These are phyloP conservation scores for Cheilosia pagana DNA, from an alignment of 2,888 invertebrate genomes.

Conservation along the genomic window DNA sequence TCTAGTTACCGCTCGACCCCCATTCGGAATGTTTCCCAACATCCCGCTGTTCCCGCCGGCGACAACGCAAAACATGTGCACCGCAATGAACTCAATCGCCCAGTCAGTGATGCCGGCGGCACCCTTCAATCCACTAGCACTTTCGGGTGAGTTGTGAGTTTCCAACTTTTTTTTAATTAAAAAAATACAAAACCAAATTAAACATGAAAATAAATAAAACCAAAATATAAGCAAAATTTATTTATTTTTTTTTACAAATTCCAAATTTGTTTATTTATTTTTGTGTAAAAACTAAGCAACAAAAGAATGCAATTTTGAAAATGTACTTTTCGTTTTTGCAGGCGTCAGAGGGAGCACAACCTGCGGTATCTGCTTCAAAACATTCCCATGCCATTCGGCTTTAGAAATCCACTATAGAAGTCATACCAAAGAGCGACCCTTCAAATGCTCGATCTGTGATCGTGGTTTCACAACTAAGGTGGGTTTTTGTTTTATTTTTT, in stretches of 20 bases:
- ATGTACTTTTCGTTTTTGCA: conserved; percentile 77
- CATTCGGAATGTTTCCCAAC: conserved; percentile 83
- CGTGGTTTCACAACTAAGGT: conserved; percentile 99
- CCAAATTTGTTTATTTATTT: conserved; percentile 49
- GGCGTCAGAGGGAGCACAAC: conserved; percentile 95
- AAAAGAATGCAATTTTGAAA: not conserved
- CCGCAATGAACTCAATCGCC: conserved; percentile 91
- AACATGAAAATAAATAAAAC: conserved; percentile 60
- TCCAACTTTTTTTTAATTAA: conserved; percentile 71
- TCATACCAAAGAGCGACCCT: conserved; percentile 98
- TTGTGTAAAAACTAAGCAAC: conserved; percentile 22
- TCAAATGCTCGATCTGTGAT: conserved; percentile 98
- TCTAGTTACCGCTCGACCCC: conserved; percentile 79
- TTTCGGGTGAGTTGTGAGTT: conserved; percentile 85
- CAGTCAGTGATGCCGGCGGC: conserved; percentile 92
- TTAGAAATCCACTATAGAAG: conserved; percentile 98
- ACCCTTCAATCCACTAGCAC: conserved; percentile 94
- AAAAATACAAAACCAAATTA: conserved; percentile 25
- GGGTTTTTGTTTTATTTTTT: conserved; percentile 78
- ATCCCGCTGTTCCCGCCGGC: conserved; percentile 83
- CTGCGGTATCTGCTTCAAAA: conserved; percentile 99
- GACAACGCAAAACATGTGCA: conserved; percentile 89
- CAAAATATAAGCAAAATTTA: not conserved
- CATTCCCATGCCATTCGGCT: conserved; percentile 99
- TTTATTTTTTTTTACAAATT: not conserved